Evolutionary conservation across 1,140 invertebrate species (phyloP).

Genomic region (Dreissena rostriformis): DNA sequence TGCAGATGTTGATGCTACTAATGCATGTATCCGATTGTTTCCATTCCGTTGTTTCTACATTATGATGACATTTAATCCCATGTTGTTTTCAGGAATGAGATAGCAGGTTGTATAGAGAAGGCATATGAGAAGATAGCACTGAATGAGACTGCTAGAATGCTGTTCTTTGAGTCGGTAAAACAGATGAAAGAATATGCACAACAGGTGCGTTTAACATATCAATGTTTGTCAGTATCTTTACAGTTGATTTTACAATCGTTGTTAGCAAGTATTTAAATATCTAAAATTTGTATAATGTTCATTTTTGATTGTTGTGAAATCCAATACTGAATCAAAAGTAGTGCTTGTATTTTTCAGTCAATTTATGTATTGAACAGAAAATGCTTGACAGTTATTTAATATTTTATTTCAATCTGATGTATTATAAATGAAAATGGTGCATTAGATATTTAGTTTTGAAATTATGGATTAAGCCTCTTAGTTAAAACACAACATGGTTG

Average conservation of each 20-base stretch:
- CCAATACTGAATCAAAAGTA: neutral
- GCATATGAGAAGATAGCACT: slow-evolving; percentile 96
- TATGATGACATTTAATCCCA: too few relatives aligned
- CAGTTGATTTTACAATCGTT: neutral
- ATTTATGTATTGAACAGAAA: too few relatives aligned
- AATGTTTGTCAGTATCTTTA: neutral
- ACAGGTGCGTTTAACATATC: slow-evolving; percentile 79
- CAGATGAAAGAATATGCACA: slow-evolving; percentile 90
- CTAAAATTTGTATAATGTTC: neutral
- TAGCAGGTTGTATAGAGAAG: slow-evolving; percentile 97
- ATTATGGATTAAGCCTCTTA: too few relatives aligned
- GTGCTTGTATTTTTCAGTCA: too few relatives aligned
- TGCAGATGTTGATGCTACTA: too few relatives aligned
- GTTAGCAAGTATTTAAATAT: neutral
- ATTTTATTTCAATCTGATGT: too few relatives aligned
- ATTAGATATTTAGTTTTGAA: too few relatives aligned
- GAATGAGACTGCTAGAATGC: slow-evolving; percentile 93
- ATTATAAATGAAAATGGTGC: too few relatives aligned
- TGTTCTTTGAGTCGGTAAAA: slow-evolving; percentile 89
- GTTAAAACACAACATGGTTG: too few relatives aligned
- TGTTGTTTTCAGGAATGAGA: slow-evolving; percentile 87
- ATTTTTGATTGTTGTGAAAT: neutral
- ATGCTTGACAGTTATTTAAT: too few relatives aligned
- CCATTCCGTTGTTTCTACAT: too few relatives aligned
- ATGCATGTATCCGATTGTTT: too few relatives aligned